Evolutionary conservation across 2,888 invertebrate species (phyloP), one percentile per base, ranked within the genome.

Genomic region (Stegophylla sp.): DNA sequence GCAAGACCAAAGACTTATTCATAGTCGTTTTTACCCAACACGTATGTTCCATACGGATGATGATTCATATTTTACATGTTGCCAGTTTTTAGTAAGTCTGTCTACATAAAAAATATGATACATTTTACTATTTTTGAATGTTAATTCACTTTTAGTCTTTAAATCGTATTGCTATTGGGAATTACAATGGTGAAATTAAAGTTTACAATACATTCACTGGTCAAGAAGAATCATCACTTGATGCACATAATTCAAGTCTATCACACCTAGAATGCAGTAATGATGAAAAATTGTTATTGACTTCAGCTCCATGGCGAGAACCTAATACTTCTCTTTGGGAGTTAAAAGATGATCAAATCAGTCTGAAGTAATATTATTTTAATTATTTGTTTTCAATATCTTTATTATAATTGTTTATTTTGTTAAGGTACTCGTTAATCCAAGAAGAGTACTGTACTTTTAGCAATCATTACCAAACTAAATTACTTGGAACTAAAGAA

Each of bases 361-460:
- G 91, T 82, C 88, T 90, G 85, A 88, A 90, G 91, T 92, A 85
- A 88, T 90, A 88, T 69, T 82, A 56, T 69, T 72, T 82, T 81
- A 69, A 82, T 81, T 15, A 61, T 82, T 64, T 71, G 53, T 71
- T 76, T 82, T 12, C 51, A 26, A 34, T 64, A 53, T 20, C 1
- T 56, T 64, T 82, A 13, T 45, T 17, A 63, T 53, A n/a, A 53
- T 28, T 15, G 43, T 34, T 56, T 28, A 34, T 69, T 43, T 83
- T 84, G 34, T 87, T 84, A 86, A 93, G 93, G 85, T 89, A 91
- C 84, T 89, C 92, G 45, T 89, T 96, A 84, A 91, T 93, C 84
- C 92, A 93, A 83, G 96, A 97, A 84, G 94, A 94, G 84, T 94
- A 96, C 86, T 93, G 95, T 48, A 97, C 97, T 86, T 97, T 97